Conservation (phyloP, 2,113 vertebrate species). For the Gambusia holbrooki region DNA sequence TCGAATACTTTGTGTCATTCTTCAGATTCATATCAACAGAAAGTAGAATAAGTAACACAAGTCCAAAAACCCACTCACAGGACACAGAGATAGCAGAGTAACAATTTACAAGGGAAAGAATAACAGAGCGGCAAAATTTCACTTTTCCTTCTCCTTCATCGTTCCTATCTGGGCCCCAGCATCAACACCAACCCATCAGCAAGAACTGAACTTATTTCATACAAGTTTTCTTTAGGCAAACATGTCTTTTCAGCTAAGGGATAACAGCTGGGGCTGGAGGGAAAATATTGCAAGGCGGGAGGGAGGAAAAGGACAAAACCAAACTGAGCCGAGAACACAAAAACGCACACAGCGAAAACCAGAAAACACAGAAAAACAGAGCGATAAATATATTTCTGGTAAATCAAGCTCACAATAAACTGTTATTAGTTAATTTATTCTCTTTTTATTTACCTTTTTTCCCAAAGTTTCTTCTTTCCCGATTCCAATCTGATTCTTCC, state of each 20-base stretch:
- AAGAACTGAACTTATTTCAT: conserved; percentile 26
- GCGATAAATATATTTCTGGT: background rate
- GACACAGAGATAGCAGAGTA: background rate
- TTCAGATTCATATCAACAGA: conserved; percentile 43
- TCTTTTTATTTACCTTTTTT: conserved; percentile 66
- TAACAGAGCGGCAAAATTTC: conserved; percentile 34
- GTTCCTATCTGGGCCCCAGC: conserved; percentile 57
- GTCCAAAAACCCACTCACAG: background rate
- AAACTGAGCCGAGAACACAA: conserved; percentile 40
- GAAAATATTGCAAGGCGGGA: conserved; percentile 45
- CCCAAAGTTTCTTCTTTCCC: conserved; percentile 44
- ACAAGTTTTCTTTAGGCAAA: conserved; percentile 27
- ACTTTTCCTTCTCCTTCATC: conserved; percentile 47
- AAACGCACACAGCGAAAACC: conserved; percentile 9
- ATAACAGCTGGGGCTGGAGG: conserved; percentile 38
- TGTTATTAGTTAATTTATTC: background rate
- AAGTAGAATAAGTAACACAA: conserved; percentile 11
- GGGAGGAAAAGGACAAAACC: conserved; percentile 56
- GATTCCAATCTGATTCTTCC: conserved; percentile 67
- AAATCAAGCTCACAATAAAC: background rate
- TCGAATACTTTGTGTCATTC: conserved; percentile 45
- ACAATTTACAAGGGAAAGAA: conserved; percentile 22
- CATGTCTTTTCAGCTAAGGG: conserved; percentile 26
- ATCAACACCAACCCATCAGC: conserved; percentile 39
- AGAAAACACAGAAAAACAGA: conserved; percentile 2